phyloP scores from a whole-genome alignment of 2,797 vertebrate species.

The Phoeniculus purpureus region DNA sequence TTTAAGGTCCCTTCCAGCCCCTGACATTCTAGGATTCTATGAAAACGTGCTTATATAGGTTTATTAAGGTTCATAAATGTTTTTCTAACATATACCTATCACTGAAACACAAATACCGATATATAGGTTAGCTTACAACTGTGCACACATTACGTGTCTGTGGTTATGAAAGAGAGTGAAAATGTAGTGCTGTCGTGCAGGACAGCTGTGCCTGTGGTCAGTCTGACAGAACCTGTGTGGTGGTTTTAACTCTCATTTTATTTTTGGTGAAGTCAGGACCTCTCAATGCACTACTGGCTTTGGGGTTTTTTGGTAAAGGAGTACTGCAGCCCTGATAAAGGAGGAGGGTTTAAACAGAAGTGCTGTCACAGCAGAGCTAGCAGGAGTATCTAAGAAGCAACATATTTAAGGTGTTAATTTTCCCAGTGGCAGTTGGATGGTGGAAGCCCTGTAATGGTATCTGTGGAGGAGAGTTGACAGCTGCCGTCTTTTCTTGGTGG shows the following conservation, averaged over 20 bases:
- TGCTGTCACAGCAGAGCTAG: background rate
- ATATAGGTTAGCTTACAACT: background rate
- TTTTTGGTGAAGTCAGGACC: background rate
- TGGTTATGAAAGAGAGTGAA: background rate
- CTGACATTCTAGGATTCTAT: no score
- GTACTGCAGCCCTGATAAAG: background rate
- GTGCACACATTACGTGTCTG: fast-evolving
- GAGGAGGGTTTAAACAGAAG: background rate
- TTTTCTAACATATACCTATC: background rate
- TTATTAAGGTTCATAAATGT: background rate
- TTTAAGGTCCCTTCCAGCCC: no score
- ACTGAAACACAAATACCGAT: no score
- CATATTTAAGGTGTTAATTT: slow-evolving; percentile 21
- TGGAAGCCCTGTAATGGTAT: background rate
- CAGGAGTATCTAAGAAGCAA: background rate
- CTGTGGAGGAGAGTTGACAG: slow-evolving; percentile 14
- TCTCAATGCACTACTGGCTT: background rate
- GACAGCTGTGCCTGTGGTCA: background rate
- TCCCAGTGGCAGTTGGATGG: background rate
- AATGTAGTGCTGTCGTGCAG: background rate
- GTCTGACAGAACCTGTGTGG: background rate
- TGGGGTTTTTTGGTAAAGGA: background rate
- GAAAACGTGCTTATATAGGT: background rate
- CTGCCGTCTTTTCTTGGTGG: slow-evolving; percentile 27
- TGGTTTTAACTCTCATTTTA: background rate